Percentiles rank a stretch among this genome's conserved stretches.
Conservation (phyloP, 35 echinoderm and acorn worm genomes). For the Heliocidaris erythrogramma region DNA sequence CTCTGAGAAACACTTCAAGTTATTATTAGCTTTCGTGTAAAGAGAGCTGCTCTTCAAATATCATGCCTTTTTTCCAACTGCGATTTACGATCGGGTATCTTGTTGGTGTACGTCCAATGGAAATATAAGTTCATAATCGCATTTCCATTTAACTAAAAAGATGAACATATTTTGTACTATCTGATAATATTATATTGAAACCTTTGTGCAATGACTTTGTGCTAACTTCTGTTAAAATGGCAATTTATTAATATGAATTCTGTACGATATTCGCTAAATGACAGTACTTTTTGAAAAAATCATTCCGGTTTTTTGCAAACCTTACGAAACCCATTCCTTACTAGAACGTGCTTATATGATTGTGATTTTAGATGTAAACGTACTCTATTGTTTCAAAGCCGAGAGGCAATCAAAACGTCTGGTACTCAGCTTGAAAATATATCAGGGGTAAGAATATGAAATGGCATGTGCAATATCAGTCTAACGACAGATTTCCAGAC, state of each 20-base stretch:
- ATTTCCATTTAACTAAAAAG: not conserved
- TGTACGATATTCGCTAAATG: not conserved
- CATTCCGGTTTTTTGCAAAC: not conserved
- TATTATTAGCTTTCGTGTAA: too few species aligned
- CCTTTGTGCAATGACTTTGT: not conserved
- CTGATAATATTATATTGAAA: not conserved
- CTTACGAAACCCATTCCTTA: not conserved
- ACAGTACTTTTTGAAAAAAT: not conserved
- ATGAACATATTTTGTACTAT: not conserved
- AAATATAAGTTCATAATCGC: not conserved
- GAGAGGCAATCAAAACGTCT: too few species aligned
- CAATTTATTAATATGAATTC: not conserved
- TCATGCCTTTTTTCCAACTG: too few species aligned
- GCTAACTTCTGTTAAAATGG: too few species aligned
- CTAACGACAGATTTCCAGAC: too few species aligned
- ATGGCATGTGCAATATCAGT: too few species aligned
- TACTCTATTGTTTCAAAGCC: not conserved
- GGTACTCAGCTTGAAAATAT: too few species aligned
- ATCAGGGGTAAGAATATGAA: too few species aligned
- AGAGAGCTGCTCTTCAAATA: too few species aligned
- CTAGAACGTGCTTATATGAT: not conserved
- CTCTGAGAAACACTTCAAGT: too few species aligned
- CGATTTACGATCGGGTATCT: too few species aligned
- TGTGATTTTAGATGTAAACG: not conserved
- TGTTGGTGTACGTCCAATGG: too few species aligned